Base-by-base conservation (phyloP, 37 sponge, comb jelly and placozoan genomes). In the Ianthella basta region DNA sequence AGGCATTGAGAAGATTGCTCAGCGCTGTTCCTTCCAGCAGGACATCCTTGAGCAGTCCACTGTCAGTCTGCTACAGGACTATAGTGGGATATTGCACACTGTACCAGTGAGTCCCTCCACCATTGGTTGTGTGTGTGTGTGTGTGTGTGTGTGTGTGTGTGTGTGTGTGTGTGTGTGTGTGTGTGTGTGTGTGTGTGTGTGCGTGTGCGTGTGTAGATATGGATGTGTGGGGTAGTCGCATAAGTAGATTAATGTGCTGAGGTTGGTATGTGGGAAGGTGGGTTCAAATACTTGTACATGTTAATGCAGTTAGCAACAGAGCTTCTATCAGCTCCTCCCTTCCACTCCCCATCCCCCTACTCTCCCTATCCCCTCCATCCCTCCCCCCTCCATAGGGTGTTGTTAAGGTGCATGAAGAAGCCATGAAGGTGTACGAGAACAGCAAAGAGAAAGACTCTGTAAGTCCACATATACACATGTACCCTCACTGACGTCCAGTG, bases 381-480 rank as follows among this genome's bases (percentile, higher is more conserved):
- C 34, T 35, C 34, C 34, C 34, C 35, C 36, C n/a, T 34, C 15
- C 2, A 61, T 34, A 82, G 82, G 66, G 66, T 13, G 33, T 93
- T 21, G 91, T 93, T 14, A 90, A 84, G 64, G 66, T 93, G 4
- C 91, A 93, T 54, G 91, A 93, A 55, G 94, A 93, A 30, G 90
- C 94, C 60, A 93, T 90, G 90, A 87, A 87, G 44, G 38, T 72
- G 10, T 93, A 79, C 64, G 82, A 93, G 37, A 60, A 69, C 77
- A 90, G 94, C 79, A 93, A 78, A 60, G 85, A 90, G 86, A 93
- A 87, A 41, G 91, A 87, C 60, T 85, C 94, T 30, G 94, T 93
- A 44, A 84, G 90, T 80, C 14, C 20, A 5, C 40, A 68, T 44
- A 64, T 30, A 64, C 66, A 16, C 66, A 64, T 16, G 66, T 30